These are phyloP conservation scores for Harmothoe impar DNA, from an alignment of 2,888 invertebrate genomes.

Conservation along the genomic window DNA sequence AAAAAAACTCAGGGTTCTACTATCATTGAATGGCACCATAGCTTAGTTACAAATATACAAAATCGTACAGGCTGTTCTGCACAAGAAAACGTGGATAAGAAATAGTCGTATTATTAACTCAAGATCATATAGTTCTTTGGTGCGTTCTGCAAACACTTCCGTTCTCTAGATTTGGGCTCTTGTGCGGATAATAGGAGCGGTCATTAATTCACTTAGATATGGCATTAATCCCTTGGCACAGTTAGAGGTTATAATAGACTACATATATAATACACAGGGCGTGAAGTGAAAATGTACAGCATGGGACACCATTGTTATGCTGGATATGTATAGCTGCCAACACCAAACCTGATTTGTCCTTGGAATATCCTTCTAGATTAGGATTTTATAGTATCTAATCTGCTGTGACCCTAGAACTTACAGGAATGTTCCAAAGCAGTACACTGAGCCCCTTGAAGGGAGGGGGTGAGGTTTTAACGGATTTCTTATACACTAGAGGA, in stretches of 20 bases:
- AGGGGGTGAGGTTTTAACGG: no score
- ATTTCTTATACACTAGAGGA: no score
- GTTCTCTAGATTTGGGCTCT: no score
- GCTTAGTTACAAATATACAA: not conserved
- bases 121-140: not conserved
- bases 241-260: no score
- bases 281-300: not conserved
- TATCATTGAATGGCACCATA: not conserved
- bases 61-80: not conserved
- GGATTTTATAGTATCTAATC: not conserved
- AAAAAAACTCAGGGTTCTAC: not conserved
- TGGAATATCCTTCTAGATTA: not conserved
- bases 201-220: no score
- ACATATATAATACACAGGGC: no score
- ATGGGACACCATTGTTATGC: not conserved
- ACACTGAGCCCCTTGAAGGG: no score
- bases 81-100: not conserved
- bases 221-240: no score
- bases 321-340: constrained; percentile 8
- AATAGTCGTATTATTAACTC: not conserved
- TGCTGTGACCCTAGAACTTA: no score
- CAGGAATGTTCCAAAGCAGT: no score
- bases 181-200: no score
- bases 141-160: no score
- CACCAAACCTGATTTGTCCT: constrained; percentile 7